phyloP scores from a whole-genome alignment of 2,113 vertebrate species.

The Haemorhous mexicanus region DNA sequence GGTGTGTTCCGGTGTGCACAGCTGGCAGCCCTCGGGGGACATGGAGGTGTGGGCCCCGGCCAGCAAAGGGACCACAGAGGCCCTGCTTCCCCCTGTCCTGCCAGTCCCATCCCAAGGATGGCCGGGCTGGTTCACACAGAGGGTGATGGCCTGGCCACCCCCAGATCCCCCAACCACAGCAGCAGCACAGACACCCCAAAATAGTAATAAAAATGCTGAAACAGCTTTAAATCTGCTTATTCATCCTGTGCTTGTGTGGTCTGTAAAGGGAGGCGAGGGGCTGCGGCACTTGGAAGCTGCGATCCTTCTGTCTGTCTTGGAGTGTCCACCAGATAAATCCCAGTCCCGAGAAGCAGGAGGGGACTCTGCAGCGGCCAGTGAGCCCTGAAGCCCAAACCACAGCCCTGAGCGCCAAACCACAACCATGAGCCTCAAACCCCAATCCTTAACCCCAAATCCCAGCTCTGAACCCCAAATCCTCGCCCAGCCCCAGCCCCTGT shows the following conservation, averaged over 20 bases:
- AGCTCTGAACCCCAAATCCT: background rate
- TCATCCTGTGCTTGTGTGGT: background rate
- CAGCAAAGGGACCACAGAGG: background rate
- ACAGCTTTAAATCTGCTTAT: background rate
- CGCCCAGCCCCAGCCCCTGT: rapidly evolving
- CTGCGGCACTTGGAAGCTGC: background rate
- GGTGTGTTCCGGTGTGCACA: background rate
- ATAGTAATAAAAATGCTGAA: background rate
- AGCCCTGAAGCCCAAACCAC: background rate
- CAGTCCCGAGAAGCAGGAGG: background rate
- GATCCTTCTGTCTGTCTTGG: background rate
- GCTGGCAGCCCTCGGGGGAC: background rate
- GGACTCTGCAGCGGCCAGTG: background rate
- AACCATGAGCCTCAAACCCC: background rate
- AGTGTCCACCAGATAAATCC: background rate
- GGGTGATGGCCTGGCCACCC: rapidly evolving
- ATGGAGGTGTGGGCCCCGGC: background rate
- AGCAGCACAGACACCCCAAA: background rate
- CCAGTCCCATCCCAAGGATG: background rate
- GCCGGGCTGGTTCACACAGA: rapidly evolving
- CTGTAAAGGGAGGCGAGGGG: rapidly evolving
- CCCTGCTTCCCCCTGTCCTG: rapidly evolving
- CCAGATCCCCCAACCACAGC: background rate
- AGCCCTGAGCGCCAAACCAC: background rate
- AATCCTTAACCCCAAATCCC: background rate